Percentiles rank a stretch among this genome's conserved stretches.
phyloP scores from a whole-genome alignment of 2,888 invertebrate genomes.

The Sinohyriopsis cumingii region DNA sequence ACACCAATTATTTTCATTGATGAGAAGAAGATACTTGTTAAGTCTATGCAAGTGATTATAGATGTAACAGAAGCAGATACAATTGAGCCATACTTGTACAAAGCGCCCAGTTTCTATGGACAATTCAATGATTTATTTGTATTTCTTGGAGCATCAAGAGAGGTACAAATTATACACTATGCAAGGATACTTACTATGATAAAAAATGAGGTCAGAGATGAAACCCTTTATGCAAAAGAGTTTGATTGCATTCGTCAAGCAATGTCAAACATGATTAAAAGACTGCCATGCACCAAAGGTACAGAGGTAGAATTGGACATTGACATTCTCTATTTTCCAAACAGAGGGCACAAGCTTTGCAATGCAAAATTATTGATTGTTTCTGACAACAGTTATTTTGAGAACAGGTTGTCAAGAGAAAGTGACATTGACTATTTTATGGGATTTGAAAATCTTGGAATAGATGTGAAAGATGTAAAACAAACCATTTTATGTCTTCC shows the following conservation, averaged over 20 bases:
- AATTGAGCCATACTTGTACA: conserved; percentile 27
- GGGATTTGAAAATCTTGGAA: conserved; percentile 3
- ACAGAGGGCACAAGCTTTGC: conserved; percentile 1
- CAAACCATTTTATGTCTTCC: conserved; percentile 1
- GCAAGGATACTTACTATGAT: conserved; percentile 4
- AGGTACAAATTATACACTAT: conserved; percentile 2
- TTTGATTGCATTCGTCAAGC: too few relatives aligned
- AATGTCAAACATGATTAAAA: too few relatives aligned
- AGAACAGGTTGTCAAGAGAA: background rate
- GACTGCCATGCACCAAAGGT: too few relatives aligned
- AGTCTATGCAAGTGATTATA: conserved; percentile 8
- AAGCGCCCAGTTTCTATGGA: conserved; percentile 18
- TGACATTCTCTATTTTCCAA: conserved; percentile 4
- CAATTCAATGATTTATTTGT: conserved; percentile 21
- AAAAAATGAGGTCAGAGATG: background rate
- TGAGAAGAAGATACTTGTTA: conserved; percentile 2
- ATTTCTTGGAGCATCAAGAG: conserved; percentile 18
- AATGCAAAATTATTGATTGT: conserved; percentile 1
- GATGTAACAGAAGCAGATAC: conserved; percentile 6
- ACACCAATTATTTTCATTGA: conserved; percentile 14
- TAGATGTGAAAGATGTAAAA: background rate
- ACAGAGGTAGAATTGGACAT: background rate
- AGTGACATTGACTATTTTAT: background rate
- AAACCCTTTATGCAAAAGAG: conserved; percentile 12
- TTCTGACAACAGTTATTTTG: background rate